Conservation (phyloP, 1,140 invertebrate species). For the Leptinotarsa lineolata region DNA sequence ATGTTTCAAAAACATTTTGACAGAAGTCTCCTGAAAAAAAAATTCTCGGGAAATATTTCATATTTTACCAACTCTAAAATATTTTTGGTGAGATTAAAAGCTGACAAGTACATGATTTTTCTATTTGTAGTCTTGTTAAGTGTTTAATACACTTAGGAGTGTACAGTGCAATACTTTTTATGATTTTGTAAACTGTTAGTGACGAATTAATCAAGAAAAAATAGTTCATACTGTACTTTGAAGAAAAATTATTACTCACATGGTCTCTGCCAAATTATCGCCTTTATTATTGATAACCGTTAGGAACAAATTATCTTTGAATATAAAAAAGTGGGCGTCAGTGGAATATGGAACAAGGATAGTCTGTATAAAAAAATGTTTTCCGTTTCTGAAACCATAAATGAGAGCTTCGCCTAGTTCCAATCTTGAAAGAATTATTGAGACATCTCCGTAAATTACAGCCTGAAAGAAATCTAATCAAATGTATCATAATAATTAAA, state of each 20-base stretch:
- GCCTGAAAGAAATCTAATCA: not conserved
- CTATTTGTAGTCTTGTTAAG: too few relatives aligned
- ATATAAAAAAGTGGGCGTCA: conserved; percentile 15
- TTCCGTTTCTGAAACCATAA: not conserved
- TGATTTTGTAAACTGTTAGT: too few relatives aligned
- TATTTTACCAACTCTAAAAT: too few relatives aligned
- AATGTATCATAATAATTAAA: too few relatives aligned
- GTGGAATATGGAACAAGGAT: conserved; percentile 4
- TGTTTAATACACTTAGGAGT: too few relatives aligned
- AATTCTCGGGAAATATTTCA: too few relatives aligned
- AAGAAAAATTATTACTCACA: conserved; percentile 8
- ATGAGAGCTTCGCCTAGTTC: conserved; percentile 13
- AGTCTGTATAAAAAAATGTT: not conserved
- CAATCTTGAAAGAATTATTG: not conserved
- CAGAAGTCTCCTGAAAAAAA: too few relatives aligned
- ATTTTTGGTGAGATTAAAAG: too few relatives aligned
- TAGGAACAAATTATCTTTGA: conserved; percentile 7
- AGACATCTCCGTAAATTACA: not conserved
- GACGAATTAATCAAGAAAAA: too few relatives aligned
- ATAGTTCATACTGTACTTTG: not conserved
- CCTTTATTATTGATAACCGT: conserved; percentile 4
- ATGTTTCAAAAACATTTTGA: too few relatives aligned
- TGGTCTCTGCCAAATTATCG: not conserved
- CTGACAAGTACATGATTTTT: too few relatives aligned
- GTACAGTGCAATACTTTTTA: too few relatives aligned